Evolutionary conservation across 30 jellyfish, hydroid and myxozoan species (phyloP).

Genomic region (Chrysaora quinquecirrha): DNA sequence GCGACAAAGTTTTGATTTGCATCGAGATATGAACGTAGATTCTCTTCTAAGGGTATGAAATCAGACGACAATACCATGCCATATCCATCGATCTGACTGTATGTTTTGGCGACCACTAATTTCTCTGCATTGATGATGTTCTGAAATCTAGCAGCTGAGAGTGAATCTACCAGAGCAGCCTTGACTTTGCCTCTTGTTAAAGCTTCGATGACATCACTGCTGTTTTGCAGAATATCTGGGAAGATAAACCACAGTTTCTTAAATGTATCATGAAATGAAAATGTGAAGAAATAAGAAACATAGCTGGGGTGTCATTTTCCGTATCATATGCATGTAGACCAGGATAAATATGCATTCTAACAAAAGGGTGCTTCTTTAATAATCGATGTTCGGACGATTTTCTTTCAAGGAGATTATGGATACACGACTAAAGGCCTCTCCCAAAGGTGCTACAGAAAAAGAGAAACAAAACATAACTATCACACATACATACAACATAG

Average conservation of each 20-base stretch:
- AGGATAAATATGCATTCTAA: neutral
- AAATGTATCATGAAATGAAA: neutral
- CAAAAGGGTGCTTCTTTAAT: neutral
- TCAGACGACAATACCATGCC: constrained; percentile 6
- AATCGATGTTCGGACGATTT: neutral
- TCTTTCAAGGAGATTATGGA: neutral
- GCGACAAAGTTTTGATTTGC: neutral
- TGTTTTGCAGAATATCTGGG: neutral
- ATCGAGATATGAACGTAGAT: neutral
- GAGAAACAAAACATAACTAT: neutral
- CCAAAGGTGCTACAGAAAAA: neutral
- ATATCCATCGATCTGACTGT: neutral
- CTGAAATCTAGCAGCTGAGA: neutral
- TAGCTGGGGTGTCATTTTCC: neutral
- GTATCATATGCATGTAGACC: neutral
- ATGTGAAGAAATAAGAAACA: neutral
- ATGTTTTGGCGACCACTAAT: neutral
- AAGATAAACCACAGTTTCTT: neutral
- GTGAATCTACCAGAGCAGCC: neutral
- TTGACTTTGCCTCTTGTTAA: neutral
- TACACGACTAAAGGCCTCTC: neutral
- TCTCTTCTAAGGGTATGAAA: neutral
- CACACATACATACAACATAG: neutral
- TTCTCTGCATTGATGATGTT: neutral
- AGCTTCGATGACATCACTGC: neutral